Conservation (phyloP, 2,888 invertebrate species). For the Nymphalis urticae region DNA sequence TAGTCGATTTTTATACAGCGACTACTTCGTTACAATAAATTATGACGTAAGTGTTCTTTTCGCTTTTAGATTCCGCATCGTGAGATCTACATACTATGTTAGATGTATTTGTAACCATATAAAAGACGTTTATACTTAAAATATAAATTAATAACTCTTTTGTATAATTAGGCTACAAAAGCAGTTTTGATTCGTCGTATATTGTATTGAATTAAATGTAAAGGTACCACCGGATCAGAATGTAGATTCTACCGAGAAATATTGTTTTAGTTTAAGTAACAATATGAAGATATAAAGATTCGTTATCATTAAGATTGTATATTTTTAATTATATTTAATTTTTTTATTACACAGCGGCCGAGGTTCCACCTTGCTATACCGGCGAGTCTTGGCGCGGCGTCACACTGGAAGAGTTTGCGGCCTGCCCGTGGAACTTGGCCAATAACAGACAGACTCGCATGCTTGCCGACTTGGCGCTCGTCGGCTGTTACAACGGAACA, state of each 20-base stretch:
- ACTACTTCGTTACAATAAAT: conserved; percentile 29
- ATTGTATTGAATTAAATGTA: too few relatives aligned
- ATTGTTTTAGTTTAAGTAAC: too few relatives aligned
- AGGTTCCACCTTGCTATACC: conserved; percentile 91
- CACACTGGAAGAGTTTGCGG: conserved; percentile 93
- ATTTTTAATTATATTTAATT: background rate
- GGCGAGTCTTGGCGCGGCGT: conserved; percentile 94
- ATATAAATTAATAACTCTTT: background rate
- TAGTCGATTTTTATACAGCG: conserved; percentile 22
- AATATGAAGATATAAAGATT: too few relatives aligned
- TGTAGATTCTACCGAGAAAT: too few relatives aligned
- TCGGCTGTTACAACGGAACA: conserved; percentile 96
- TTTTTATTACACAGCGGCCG: conserved; percentile 73
- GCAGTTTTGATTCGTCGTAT: too few relatives aligned
- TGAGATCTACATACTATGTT: conserved; percentile 12
- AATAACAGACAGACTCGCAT: conserved; percentile 98
- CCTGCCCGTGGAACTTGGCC: conserved; percentile 96
- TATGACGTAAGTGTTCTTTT: conserved; percentile 20
- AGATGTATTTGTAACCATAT: background rate
- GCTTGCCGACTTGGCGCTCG: conserved; percentile 96
- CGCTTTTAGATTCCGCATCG: conserved; percentile 14
- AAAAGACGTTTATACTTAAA: background rate
- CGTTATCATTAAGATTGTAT: background rate
- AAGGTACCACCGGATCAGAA: too few relatives aligned
- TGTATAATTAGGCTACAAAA: too few relatives aligned